A percentile compares a stretch with the other conserved stretches of the same genome.
phyloP scores from a whole-genome alignment of 1,140 invertebrate species.

The Brachionus plicatilis region DNA sequence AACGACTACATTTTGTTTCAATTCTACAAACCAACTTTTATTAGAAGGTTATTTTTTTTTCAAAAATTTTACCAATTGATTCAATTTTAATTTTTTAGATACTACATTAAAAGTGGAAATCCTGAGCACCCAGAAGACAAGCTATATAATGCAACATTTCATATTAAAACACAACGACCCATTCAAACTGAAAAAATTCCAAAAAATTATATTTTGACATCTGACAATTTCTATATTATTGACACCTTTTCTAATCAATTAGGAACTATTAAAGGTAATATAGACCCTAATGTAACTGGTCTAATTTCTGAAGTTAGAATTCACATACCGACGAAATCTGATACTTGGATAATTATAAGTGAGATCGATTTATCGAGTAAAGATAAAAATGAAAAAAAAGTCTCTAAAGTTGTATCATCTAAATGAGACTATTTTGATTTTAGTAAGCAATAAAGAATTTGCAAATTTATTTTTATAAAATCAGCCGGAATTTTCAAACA shows the following conservation, averaged over 20 bases:
- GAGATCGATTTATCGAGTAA: conserved; percentile 61
- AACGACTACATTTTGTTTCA: conserved; percentile 76
- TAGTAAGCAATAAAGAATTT: neutral
- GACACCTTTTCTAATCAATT: conserved; percentile 60
- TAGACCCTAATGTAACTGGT: conserved; percentile 63
- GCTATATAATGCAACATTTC: conserved; percentile 80
- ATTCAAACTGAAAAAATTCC: conserved; percentile 43
- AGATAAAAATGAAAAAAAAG: neutral
- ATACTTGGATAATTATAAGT: conserved; percentile 82
- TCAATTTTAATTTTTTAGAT: conserved; percentile 61
- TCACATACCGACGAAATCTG: conserved; percentile 70
- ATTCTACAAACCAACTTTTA: conserved; percentile 68
- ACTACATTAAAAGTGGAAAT: conserved; percentile 82
- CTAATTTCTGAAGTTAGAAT: conserved; percentile 68
- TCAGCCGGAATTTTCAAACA: neutral
- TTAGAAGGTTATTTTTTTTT: conserved; percentile 66
- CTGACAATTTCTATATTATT: conserved; percentile 41
- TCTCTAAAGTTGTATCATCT: neutral
- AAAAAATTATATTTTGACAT: conserved; percentile 40
- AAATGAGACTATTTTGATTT: neutral
- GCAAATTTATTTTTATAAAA: neutral
- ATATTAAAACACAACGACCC: conserved; percentile 64
- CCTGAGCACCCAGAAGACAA: conserved; percentile 81
- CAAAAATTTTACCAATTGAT: neutral
- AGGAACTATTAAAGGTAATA: conserved; percentile 69